These are phyloP conservation scores for Onychomys torridus DNA, from an alignment of 2,797 vertebrate genomes.

Conservation along the genomic window DNA sequence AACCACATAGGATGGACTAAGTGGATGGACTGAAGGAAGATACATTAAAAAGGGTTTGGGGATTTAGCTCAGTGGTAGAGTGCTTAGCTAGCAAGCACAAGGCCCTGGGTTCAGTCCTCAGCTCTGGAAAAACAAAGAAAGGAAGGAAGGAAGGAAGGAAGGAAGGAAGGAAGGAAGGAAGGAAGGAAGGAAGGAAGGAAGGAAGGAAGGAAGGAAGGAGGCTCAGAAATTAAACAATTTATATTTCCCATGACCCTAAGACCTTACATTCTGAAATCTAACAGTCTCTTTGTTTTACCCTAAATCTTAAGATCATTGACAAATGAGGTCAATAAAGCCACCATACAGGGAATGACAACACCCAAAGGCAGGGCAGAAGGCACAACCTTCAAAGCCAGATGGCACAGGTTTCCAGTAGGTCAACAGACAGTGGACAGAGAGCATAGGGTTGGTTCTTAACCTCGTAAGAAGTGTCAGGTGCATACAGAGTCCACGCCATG, in stretches of 20 bases:
- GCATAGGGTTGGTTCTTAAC: background rate
- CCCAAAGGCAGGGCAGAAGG: background rate
- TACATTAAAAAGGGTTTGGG: no score
- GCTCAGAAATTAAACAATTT: background rate
- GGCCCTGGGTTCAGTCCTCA: no score
- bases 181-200: no score
- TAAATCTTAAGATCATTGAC: background rate
- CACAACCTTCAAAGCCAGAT: background rate
- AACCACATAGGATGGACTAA: background rate
- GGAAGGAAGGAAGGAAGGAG: no score
- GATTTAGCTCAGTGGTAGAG: no score
- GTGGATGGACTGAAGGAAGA: background rate
- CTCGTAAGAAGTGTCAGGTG: background rate
- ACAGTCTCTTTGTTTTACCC: background rate
- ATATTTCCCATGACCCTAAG: background rate
- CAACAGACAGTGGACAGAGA: background rate
- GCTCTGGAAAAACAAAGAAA: no score
- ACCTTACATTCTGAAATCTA: background rate
- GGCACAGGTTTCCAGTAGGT: background rate
- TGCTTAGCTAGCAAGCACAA: no score
- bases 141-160: no score
- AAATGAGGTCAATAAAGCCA: background rate
- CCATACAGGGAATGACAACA: background rate
- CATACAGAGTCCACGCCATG: background rate
- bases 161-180: no score